Base-by-base conservation (phyloP, 2,888 invertebrate species). In the Trilocha varians region DNA sequence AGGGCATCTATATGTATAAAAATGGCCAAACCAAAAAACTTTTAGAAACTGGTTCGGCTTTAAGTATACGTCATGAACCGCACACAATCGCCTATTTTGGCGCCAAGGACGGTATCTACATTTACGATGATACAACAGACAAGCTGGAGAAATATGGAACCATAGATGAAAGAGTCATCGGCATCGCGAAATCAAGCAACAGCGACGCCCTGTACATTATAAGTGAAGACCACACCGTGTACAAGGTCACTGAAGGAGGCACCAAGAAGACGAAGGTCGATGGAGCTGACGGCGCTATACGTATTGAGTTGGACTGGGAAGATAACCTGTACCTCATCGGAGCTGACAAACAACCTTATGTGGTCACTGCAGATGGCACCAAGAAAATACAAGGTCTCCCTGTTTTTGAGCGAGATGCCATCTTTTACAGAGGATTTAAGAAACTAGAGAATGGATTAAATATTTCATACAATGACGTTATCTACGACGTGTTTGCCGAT, bases 291-390 rank as follows among this genome's bases (percentile, higher is more conserved):
- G 61, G 70, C 5, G 76, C 76, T 0, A 56, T 65, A 35, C 59
- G 75, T 52, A 68, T 83, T 0, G 60, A 68, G 16, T 32, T 79
- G 1, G 83, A 80, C 53, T 62, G 49, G 13, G 35, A 55, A 0
- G 62, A 72, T 40, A 79, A 79, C 40, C 40, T 83, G 2, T 82
- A 68, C 48, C 80, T 59, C 47, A 62, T 56, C 8, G 62, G 57
- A 3, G 48, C 50, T 4, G 65, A 72, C 4, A 72, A 77, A 3
- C 40, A 61, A 5, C 49, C 64, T 1, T 65, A 66, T 38, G 67
- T 75, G 0, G 47, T 62, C 1, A 48, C n/a, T n/a, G n/a, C 40
- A 2, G n/a, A n/a, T n/a, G n/a, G n/a, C n/a, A n/a, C n/a, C n/a
- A n/a, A n/a, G n/a, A n/a, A n/a, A n/a, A n/a, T n/a, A n/a, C n/a